Evolutionary conservation across 2,888 invertebrate genomes (phyloP), one percentile per base, ranked within the genome.

Genomic region (Trichopoda pennipes): DNA sequence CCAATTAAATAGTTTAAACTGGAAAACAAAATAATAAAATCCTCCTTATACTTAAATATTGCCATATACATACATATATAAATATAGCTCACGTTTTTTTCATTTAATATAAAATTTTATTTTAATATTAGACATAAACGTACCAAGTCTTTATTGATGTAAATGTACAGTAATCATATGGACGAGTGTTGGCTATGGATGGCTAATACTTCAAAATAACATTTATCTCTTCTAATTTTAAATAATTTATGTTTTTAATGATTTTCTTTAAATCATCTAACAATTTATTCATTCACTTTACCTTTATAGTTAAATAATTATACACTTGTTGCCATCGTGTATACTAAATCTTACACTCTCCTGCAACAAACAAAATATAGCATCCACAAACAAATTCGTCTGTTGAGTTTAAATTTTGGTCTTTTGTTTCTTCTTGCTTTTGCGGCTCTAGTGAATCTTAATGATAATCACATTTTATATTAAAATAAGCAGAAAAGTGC

Each of bases 181-280:
- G 7, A 21, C 35, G 42, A 44, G 16, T 44, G n/a, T 44, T 44
- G 12, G 42, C n/a, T 44, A 9, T 49, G 47, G 9, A 49, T 8
- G 47, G 4, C 19, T 17, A 14, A 49, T 38, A 12, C 6, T 23
- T 32, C 16, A 55, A 49, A 79, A 68, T 61, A 68, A 73, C 61
- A 74, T 74, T 63, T 38, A 68, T 73, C 73, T 61, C 32, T 38
- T 72, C 74, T 79, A 82, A 82, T 79, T 82, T 82, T 44, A 61
- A 82, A 72, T 66, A 82, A 64, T 79, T 82, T 70, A 79, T 82
- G 75, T 66, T 72, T 68, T 70, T 70, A 82, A 75, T 75, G 81
- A 66, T 79, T 82, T 82, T 70, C 75, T 75, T 82, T 82, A 82
- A 82, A 82, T 82, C 81, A 82, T 82, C 73, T 49, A 74, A 79